Base-by-base conservation (phyloP, 2,113 vertebrate species). In the Gymnocephalus cernua region DNA sequence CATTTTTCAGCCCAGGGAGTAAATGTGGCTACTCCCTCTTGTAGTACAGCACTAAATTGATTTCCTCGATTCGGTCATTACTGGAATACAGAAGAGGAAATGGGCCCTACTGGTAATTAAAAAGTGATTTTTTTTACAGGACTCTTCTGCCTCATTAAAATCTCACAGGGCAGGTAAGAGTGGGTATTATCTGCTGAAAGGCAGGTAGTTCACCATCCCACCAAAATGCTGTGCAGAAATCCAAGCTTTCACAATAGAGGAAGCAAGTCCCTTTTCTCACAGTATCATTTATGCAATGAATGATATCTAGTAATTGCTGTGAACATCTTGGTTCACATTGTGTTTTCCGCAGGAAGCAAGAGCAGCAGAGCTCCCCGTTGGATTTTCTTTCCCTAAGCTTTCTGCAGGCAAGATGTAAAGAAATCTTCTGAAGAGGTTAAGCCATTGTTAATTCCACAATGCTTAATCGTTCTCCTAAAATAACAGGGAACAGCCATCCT, bases 361-460 rank as follows among this genome's bases (percentile, higher is more conserved):
- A 79, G 75, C 45, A 32, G 35, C 65, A 19, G 47, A 62, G 66
- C 66, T 79, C 73, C 63, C 50, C n/a, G 21, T 19, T 50, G 63
- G 79, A 41, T 74, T 27, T 69, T 64, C 62, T 64, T 48, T 66
- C 69, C 32, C 70, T 44, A 67, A 73, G 71, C 48, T 79, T 68
- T 88, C 89, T 75, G 73, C 54, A 86, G 73, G 80, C 63, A 16
- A 27, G 77, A 85, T 79, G 66, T 86, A 77, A 61, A 78, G 83
- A 70, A 86, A 80, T 74, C 80, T 72, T 47, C 68, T 79, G 86
- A 82, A 57, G 78, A 83, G 86, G 88, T 91, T 91, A 91, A 92
- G 82, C 88, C 90, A 83, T 89, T 88, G 93, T 90, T 89, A 87
- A 91, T 85, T 82, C 89, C 82, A 92, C 90, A 91, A 90, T 87